Percentiles rank a stretch among this genome's conserved stretches.
These are phyloP conservation scores for Eulemur rubriventer DNA, from an alignment of 2,797 vertebrate species.

Conservation along the genomic window DNA sequence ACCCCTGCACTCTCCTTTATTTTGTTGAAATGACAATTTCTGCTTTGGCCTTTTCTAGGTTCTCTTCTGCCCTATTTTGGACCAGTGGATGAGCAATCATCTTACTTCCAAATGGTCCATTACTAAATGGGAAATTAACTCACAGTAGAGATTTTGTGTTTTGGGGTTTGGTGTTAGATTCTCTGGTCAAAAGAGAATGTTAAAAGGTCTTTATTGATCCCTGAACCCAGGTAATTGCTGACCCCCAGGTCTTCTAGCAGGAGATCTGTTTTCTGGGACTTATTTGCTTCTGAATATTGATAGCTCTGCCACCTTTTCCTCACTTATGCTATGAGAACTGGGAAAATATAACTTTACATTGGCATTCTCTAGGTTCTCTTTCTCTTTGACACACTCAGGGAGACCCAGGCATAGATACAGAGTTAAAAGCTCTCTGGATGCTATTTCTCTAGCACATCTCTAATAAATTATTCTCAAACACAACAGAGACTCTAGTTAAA, in stretches of 20 bases:
- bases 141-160: constrained; percentile 9
- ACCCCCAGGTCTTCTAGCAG: not conserved
- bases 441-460: not conserved
- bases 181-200: not conserved
- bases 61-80: not conserved
- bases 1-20: not conserved
- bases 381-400: not conserved
- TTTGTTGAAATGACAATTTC: constrained; percentile 15
- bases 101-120: not conserved
- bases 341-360: not conserved
- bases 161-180: not conserved
- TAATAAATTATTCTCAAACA: constrained; percentile 34
- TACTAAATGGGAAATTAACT: constrained; percentile 20
- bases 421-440: not conserved
- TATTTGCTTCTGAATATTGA: not conserved
- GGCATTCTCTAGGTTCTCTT: not conserved
- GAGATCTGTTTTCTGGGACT: not conserved
- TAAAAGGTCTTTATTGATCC: not conserved
- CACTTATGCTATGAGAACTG: not conserved
- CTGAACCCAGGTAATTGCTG: not conserved
- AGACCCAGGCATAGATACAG: not conserved
- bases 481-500: not conserved
- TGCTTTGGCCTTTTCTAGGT: not conserved
- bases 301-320: not conserved
- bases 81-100: not conserved